Evolutionary conservation across 2,888 invertebrate genomes (phyloP).

Genomic region (Acanthococcus lagerstroemiae): DNA sequence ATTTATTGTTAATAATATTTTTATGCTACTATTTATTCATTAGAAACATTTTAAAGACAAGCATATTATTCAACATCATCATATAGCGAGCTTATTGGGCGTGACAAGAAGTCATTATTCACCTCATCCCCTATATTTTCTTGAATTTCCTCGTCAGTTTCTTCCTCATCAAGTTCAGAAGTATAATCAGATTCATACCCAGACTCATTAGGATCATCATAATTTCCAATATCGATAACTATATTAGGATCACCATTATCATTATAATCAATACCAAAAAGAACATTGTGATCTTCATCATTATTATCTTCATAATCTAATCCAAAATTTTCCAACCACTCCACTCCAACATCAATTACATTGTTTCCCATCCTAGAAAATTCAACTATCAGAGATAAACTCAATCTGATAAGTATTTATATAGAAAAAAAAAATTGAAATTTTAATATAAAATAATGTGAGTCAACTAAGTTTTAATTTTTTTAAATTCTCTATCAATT

Average conservation of each 20-base stretch:
- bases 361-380: neutral
- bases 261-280: neutral
- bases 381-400: neutral
- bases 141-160: neutral
- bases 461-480: neutral
- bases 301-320: neutral
- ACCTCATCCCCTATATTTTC: constrained; percentile 6
- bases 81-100: neutral
- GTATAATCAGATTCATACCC: constrained; percentile 4
- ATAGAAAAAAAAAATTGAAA: neutral
- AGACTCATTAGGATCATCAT: neutral
- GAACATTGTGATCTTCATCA: neutral
- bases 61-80: neutral
- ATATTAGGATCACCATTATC: neutral
- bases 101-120: constrained; percentile 2
- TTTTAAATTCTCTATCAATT: neutral
- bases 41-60: constrained; percentile 4
- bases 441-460: neutral
- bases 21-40: neutral
- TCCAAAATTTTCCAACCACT: neutral
- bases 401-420: neutral
- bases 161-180: constrained; percentile 6
- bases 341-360: neutral
- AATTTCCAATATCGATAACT: neutral
- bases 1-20: neutral